Evolutionary conservation across 1,140 invertebrate species (phyloP), one percentile per base, ranked within the genome.

Genomic region (Grapholita molesta): DNA sequence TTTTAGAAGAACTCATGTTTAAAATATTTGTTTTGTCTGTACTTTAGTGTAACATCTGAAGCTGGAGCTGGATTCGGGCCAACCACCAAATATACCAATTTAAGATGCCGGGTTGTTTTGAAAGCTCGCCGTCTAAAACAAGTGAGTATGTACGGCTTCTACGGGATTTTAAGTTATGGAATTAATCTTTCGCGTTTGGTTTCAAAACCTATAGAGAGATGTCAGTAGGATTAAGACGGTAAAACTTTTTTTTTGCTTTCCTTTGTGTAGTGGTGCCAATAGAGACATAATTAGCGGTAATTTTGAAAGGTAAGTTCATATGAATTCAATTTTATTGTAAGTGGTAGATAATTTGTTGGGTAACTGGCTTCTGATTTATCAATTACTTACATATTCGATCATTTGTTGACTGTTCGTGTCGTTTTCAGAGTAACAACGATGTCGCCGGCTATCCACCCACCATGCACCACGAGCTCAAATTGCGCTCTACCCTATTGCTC

Each of bases 391-490:
- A 15, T 9, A 42, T 32, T 8, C n/a, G 38, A 23, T 53, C 42
- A 67, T 21, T 7, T 32, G 11, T 38, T 57, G 70, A 67, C 67
- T 66, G 9, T n/a, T 57, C 67, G 28, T 69, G 7, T 67, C 71
- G 33, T 65, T 75, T 85, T 42, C 75, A 89, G 85, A 86, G 33
- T 81, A 82, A 71, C 67, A 48, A n/a, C 52, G 70, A 88, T 89
- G 88, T 82, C 88, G 64, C 88, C 86, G 32, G 48, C 75, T 61
- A 78, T 80, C 64, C 86, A 89, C 67, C 86, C 86, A 52, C 83
- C 87, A 24, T 89, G 88, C 70, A 87, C 83, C 5, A 86, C 87
- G 6, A 78, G 82, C 2, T 78, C 86, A 15, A 88, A 86, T 3
- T 89, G 87, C 69, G 70, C 74, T n/a, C 84, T 81, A 8, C 86